Conservation (phyloP, 2,113 vertebrate species). For the Coryphaenoides rupestris region DNA sequence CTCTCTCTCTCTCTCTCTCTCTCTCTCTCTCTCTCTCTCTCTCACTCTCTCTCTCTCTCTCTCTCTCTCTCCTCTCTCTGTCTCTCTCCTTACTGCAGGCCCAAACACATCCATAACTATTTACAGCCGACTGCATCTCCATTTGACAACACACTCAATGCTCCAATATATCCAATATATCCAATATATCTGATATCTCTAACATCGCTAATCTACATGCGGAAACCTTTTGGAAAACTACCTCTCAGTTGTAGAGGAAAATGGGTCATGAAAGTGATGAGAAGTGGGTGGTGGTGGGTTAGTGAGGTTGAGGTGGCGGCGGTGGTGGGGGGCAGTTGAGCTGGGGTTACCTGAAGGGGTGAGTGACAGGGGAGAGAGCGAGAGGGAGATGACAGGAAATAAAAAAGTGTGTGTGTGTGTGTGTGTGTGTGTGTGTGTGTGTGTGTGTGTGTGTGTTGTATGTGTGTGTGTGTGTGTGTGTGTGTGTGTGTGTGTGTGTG, state of each 20-base stretch:
- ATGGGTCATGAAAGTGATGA: constrained; percentile 34
- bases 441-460: not conserved
- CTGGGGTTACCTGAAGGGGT: too few relatives aligned
- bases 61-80: constrained; percentile 13
- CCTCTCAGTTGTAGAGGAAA: constrained; percentile 37
- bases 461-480: constrained; percentile 1
- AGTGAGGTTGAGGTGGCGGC: not conserved
- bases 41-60: too few relatives aligned
- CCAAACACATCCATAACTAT: constrained; percentile 27
- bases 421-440: constrained; percentile 12
- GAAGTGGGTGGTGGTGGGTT: too few relatives aligned
- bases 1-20: too few relatives aligned
- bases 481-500: constrained; percentile 3
- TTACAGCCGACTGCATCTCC: constrained; percentile 20
- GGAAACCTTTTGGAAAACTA: constrained; percentile 30
- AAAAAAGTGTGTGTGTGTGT: constrained; percentile 1
- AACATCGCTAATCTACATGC: constrained; percentile 41
- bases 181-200: constrained; percentile 41
- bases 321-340: too few relatives aligned
- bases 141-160: too few relatives aligned
- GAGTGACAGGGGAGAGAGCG: not conserved
- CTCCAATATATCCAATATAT: constrained; percentile 23
- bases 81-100: constrained; percentile 6
- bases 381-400: constrained; percentile 13
- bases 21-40: too few relatives aligned